These are phyloP conservation scores for Tautogolabrus adspersus DNA, from an alignment of 2,113 vertebrate species.

Conservation along the genomic window DNA sequence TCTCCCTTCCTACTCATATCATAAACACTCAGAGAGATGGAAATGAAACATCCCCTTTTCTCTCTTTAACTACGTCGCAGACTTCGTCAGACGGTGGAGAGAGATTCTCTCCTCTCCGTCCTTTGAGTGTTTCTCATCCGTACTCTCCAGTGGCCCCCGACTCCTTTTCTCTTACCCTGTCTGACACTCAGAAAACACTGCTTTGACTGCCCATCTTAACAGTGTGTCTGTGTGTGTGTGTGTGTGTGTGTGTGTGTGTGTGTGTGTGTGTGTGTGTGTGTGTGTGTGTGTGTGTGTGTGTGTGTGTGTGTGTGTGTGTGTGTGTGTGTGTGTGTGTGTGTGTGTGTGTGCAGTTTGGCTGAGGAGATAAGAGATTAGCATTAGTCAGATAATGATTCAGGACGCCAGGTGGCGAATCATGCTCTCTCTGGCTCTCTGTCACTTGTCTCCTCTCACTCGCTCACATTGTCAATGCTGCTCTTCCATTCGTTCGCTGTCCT, in stretches of 20 bases:
- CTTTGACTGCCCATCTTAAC: background rate
- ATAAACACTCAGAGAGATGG: conserved; percentile 72
- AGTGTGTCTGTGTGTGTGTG: conserved; percentile 25
- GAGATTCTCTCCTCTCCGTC: conserved; percentile 55
- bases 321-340: background rate
- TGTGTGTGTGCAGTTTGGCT: conserved; percentile 36
- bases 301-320: conserved; percentile 26
- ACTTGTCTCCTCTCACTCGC: conserved; percentile 54
- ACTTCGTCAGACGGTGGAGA: conserved; percentile 52
- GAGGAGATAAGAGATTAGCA: conserved; percentile 78
- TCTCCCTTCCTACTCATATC: conserved; percentile 79
- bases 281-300: conserved; percentile 24
- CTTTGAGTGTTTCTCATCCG: conserved; percentile 51
- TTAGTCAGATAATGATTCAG: conserved; percentile 84
- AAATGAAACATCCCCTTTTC: conserved; percentile 62
- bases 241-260: conserved; percentile 16
- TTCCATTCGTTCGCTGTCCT: conserved; percentile 28
- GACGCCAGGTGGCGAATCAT: conserved; percentile 79
- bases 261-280: conserved; percentile 12
- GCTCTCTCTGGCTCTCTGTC: conserved; percentile 34
- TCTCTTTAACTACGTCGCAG: conserved; percentile 38
- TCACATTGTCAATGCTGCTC: conserved; percentile 48
- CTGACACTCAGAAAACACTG: background rate
- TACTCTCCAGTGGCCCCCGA: conserved; percentile 39
- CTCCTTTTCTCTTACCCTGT: conserved; percentile 32